Conservation (phyloP, 1,140 invertebrate genomes). For the Octopus sinensis region DNA sequence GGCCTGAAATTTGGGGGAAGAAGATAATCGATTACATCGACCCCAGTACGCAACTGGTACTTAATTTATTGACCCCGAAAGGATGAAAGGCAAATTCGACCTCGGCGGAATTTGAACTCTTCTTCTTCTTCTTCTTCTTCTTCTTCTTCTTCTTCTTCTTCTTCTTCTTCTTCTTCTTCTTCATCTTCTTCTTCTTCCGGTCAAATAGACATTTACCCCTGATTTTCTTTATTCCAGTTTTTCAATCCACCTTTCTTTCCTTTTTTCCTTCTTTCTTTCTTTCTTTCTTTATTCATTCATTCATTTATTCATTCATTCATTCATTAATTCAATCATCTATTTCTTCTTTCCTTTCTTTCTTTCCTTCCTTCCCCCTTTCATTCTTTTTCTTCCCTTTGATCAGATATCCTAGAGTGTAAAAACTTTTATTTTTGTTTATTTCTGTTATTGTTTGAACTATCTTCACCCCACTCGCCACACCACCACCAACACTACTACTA, state of each 20-base stretch:
- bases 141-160: background rate
- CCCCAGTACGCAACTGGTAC: too few species aligned
- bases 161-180: background rate
- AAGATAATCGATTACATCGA: too few species aligned
- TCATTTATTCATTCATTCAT: background rate
- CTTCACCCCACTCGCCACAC: too few species aligned
- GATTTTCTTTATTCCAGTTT: background rate
- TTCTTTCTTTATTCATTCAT: background rate
- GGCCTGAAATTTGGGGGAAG: too few species aligned
- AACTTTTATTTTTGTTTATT: too few species aligned
- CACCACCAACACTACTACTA: too few species aligned
- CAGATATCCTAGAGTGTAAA: too few species aligned
- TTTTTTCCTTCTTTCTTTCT: background rate
- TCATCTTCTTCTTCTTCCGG: conserved; percentile 1
- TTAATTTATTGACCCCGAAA: too few species aligned
- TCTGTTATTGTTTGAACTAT: too few species aligned
- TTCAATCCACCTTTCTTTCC: background rate
- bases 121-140: conserved; percentile 14
- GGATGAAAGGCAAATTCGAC: too few species aligned
- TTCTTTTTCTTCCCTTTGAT: background rate
- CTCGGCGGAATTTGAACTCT: background rate
- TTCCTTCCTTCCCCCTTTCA: background rate
- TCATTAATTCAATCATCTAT: background rate
- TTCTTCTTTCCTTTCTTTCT: background rate
- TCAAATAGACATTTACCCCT: background rate